A percentile compares a stretch with the other conserved stretches of the same genome.
These are phyloP conservation scores for Leucophenga montana DNA, from an alignment of 2,888 invertebrate genomes.

Conservation along the genomic window DNA sequence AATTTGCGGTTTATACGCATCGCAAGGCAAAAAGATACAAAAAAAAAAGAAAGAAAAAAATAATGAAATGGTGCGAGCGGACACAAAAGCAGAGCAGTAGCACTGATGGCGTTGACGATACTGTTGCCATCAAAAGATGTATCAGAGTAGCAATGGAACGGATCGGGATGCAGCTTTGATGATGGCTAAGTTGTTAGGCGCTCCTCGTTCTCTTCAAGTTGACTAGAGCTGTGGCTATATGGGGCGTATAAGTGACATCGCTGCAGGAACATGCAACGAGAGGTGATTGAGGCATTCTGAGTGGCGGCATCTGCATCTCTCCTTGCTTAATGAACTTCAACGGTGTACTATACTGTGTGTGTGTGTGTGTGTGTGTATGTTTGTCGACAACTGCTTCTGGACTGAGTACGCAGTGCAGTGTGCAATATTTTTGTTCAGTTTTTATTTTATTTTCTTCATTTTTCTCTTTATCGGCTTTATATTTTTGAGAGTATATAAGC, in stretches of 20 bases:
- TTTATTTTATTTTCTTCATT: slow-evolving; percentile 29
- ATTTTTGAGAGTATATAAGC: slow-evolving; percentile 18
- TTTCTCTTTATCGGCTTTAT: slow-evolving; percentile 36
- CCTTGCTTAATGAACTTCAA: slow-evolving; percentile 68
- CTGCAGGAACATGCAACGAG: slow-evolving; percentile 57
- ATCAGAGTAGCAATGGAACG: slow-evolving; percentile 26
- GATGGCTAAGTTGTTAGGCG: slow-evolving; percentile 24
- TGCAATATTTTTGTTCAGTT: no score
- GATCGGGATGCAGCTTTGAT: slow-evolving; percentile 23
- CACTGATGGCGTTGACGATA: background rate
- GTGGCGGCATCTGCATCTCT: slow-evolving; percentile 9
- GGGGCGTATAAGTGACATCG: slow-evolving; percentile 67
- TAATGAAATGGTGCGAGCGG: no score
- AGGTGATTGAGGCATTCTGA: slow-evolving; percentile 22
- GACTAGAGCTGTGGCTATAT: slow-evolving; percentile 38
- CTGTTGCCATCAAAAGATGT: slow-evolving; percentile 2
- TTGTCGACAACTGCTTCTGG: background rate
- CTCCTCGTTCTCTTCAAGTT: slow-evolving; percentile 12
- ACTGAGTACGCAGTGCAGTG: no score
- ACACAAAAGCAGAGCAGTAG: no score
- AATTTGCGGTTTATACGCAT: slow-evolving; percentile 72
- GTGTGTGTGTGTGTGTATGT: background rate
- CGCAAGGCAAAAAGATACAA: slow-evolving; percentile 42
- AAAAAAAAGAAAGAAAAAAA: background rate
- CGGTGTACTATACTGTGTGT: slow-evolving; percentile 39